phyloP scores from a whole-genome alignment of 2,797 vertebrate genomes.

The Bovichtus variegatus region DNA sequence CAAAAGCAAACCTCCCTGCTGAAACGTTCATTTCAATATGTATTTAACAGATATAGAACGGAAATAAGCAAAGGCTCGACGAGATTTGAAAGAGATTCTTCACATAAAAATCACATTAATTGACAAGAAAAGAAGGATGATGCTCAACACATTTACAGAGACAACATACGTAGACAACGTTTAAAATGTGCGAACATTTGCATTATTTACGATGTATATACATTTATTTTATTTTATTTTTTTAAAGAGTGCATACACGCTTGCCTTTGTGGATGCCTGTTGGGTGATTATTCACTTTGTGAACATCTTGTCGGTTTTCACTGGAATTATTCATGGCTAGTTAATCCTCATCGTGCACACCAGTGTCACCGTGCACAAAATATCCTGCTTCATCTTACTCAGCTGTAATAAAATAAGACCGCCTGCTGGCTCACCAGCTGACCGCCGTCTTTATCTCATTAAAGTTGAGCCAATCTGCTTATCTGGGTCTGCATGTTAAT shows the following conservation, averaged over 20 bases:
- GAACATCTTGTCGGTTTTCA: neutral
- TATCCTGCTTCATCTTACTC: slow-evolving; percentile 40
- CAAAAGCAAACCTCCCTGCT: neutral
- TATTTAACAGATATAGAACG: neutral
- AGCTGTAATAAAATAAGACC: slow-evolving; percentile 47
- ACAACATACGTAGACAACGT: neutral
- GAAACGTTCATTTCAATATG: neutral
- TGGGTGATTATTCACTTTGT: neutral
- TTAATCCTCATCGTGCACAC: slow-evolving; percentile 15
- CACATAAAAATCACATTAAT: neutral
- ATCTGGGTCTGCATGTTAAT: slow-evolving; percentile 58
- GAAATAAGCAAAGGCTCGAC: neutral
- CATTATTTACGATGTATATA: neutral
- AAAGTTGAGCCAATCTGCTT: slow-evolving; percentile 70
- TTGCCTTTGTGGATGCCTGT: neutral
- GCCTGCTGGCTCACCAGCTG: slow-evolving; percentile 67
- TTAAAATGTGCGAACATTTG: neutral
- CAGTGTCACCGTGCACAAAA: neutral
- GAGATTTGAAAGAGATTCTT: neutral
- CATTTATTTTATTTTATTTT: too few relatives aligned
- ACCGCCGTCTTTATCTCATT: slow-evolving; percentile 69
- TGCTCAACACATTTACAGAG: neutral
- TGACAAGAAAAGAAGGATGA: neutral
- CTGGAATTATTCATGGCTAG: neutral
- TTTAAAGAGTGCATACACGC: neutral